A percentile compares a stretch with the other conserved stretches of the same genome.
Evolutionary conservation across 37 sponge, comb jelly and placozoan species (phyloP).

Genomic region (Diacarnus erythraeanus): DNA sequence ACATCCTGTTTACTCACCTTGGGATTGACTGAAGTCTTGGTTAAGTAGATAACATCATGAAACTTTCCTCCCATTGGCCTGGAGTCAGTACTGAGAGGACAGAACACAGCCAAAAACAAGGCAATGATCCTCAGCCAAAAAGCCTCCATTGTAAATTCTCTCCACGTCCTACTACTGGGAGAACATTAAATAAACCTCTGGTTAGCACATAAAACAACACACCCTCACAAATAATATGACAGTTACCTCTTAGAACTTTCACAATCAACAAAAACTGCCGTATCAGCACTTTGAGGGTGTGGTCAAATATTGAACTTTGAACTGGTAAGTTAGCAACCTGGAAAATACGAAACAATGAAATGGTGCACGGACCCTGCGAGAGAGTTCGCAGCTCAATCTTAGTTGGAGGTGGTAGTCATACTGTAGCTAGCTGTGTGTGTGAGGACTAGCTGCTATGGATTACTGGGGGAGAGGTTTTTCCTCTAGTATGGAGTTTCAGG

Average conservation of each 20-base stretch:
- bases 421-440: neutral
- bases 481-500: neutral
- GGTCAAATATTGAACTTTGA: neutral
- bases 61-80: constrained; percentile 16
- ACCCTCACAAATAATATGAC: too few relatives aligned
- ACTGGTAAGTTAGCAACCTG: constrained; percentile 3
- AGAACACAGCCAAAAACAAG: too few relatives aligned
- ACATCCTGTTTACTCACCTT: too few relatives aligned
- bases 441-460: constrained; percentile 2
- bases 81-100: neutral
- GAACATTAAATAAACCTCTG: too few relatives aligned
- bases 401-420: neutral
- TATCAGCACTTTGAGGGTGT: too few relatives aligned
- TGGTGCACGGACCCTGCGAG: too few relatives aligned
- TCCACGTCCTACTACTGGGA: too few relatives aligned
- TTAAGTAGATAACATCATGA: neutral
- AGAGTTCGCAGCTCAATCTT: neutral
- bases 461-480: constrained; percentile 12
- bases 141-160: too few relatives aligned
- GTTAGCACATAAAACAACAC: too few relatives aligned
- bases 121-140: too few relatives aligned
- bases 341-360: neutral
- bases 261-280: too few relatives aligned
- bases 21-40: neutral
- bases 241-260: too few relatives aligned